Conservation (phyloP, 1,140 invertebrate species). For the Ostrea edulis region DNA sequence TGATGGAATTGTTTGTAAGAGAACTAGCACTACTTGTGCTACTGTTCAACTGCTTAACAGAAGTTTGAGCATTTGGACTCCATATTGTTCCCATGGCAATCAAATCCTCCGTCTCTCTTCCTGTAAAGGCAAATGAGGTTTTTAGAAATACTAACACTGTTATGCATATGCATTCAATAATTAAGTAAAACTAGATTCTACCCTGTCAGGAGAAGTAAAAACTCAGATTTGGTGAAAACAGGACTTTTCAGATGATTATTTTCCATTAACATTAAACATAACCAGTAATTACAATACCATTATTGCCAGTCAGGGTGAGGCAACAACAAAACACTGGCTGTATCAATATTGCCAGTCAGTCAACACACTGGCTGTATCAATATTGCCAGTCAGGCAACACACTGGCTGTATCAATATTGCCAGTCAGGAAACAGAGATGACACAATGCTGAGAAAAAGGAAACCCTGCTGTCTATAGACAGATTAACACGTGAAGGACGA, state of each 20-base stretch:
- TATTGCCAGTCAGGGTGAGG: too few relatives aligned
- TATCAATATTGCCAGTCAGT: too few relatives aligned
- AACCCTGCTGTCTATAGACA: too few relatives aligned
- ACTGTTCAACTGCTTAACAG: constrained; percentile 45
- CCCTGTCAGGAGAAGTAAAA: neutral
- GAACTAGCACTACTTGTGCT: constrained; percentile 46
- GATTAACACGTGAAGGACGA: too few relatives aligned
- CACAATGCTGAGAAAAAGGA: too few relatives aligned
- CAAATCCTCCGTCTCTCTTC: constrained; percentile 56
- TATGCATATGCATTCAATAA: neutral
- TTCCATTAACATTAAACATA: neutral
- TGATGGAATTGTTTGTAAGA: constrained; percentile 40
- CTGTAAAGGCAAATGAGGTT: constrained; percentile 45
- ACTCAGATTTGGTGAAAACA: neutral
- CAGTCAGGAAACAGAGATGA: too few relatives aligned
- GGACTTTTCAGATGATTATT: neutral
- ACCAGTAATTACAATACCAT: neutral
- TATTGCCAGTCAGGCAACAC: too few relatives aligned
- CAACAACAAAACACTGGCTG: too few relatives aligned
- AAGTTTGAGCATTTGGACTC: constrained; percentile 51
- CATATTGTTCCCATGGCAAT: constrained; percentile 57
- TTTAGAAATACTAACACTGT: too few relatives aligned
- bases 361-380: too few relatives aligned
- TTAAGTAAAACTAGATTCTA: neutral
- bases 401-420: too few relatives aligned